These are phyloP conservation scores for Poecilia gillii DNA, from an alignment of 2,797 vertebrate species.

Conservation along the genomic window DNA sequence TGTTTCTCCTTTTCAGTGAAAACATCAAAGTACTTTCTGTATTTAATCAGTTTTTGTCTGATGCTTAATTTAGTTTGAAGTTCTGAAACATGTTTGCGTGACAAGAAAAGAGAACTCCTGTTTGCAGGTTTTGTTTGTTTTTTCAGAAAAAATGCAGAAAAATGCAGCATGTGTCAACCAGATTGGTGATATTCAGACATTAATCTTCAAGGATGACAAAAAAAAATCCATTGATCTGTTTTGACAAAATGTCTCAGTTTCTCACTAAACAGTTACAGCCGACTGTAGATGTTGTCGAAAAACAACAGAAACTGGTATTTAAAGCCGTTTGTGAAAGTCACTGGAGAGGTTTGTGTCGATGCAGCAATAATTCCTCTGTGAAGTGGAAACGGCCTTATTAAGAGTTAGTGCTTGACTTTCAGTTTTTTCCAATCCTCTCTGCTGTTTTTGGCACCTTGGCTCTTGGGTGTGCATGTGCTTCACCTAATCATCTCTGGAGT, in stretches of 20 bases:
- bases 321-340: neutral
- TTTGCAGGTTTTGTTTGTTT: neutral
- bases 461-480: conserved; percentile 42
- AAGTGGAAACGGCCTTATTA: conserved; percentile 53
- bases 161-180: neutral
- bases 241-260: neutral
- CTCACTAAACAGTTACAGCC: neutral
- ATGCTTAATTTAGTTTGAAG: neutral
- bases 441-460: conserved; percentile 62
- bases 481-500: conserved; percentile 65
- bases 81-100: neutral
- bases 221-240: neutral
- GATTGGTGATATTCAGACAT: neutral
- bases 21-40: neutral
- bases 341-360: conserved; percentile 1
- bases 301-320: neutral
- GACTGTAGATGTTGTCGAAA: neutral
- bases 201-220: neutral
- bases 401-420: conserved; percentile 43
- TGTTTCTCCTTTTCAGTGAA: neutral
- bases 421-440: conserved; percentile 45
- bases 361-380: conserved; percentile 16
- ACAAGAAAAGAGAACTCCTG: neutral
- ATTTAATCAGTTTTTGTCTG: neutral
- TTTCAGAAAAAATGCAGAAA: neutral